phyloP scores from a whole-genome alignment of 2,113 vertebrate genomes.

The Tyrannus savana region DNA sequence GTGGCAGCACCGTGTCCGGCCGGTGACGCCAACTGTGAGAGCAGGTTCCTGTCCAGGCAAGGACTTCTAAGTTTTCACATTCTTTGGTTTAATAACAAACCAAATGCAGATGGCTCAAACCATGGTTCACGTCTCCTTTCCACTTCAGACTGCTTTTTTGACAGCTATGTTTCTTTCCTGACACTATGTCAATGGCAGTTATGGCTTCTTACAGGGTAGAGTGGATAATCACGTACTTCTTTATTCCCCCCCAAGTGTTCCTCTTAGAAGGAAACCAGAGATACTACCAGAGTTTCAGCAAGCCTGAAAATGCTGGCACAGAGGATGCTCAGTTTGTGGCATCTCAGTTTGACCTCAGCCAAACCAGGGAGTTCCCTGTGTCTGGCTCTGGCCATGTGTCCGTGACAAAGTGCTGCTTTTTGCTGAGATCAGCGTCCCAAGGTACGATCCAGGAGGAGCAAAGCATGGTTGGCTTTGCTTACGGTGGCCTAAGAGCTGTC shows the following conservation, averaged over 20 bases:
- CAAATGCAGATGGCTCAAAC: not conserved
- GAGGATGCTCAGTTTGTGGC: not conserved
- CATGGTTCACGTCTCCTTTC: not conserved
- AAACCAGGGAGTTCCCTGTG: fast-evolving
- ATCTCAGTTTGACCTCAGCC: not conserved
- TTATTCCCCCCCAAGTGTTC: not conserved
- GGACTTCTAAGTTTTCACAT: slow-evolving; percentile 16
- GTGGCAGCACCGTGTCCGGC: not conserved
- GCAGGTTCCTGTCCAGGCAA: not conserved
- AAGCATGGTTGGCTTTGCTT: not conserved
- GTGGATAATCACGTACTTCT: not conserved
- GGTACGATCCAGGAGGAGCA: not conserved
- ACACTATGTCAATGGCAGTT: fast-evolving
- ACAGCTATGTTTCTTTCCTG: not conserved
- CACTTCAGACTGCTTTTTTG: not conserved
- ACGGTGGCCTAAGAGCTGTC: not conserved
- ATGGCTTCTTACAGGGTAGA: not conserved
- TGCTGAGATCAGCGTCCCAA: not conserved
- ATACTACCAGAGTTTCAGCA: not conserved
- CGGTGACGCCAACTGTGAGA: not conserved
- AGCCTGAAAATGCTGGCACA: not conserved
- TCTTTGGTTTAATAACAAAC: slow-evolving; percentile 35
- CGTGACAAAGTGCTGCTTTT: not conserved
- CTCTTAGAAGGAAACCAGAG: not conserved
- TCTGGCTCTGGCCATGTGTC: not conserved